These are phyloP conservation scores for Drosophila robusta DNA, from an alignment of 2,888 invertebrate genomes.

Conservation along the genomic window DNA sequence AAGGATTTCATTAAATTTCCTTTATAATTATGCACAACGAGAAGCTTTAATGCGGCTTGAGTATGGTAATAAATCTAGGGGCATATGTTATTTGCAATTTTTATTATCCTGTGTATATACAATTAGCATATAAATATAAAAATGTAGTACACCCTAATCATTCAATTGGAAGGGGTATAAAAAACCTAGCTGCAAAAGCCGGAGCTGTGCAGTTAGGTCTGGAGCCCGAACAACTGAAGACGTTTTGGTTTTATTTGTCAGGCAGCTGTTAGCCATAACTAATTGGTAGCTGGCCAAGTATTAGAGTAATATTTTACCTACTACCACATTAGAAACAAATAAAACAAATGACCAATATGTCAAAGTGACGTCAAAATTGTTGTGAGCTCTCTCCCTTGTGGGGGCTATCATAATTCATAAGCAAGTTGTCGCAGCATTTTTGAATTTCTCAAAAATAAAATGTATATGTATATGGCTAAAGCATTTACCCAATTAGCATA, in stretches of 20 bases:
- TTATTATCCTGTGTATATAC: background rate
- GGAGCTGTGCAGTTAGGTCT: too few species aligned
- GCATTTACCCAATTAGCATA: conserved; percentile 13
- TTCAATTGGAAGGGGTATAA: too few species aligned
- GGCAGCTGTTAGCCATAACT: conserved; percentile 44
- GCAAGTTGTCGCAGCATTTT: conserved; percentile 4
- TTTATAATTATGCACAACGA: too few species aligned
- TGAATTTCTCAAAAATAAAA: background rate
- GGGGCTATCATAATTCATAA: conserved; percentile 53
- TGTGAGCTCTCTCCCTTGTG: conserved; percentile 28
- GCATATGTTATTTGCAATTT: too few species aligned
- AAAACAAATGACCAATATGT: conserved; percentile 74
- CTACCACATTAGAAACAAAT: conserved; percentile 42
- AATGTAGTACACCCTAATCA: background rate
- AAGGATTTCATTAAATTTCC: too few species aligned
- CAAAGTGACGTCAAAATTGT: conserved; percentile 69
- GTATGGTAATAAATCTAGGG: too few species aligned
- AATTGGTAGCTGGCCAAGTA: conserved; percentile 33
- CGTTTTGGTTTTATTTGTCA: too few species aligned
- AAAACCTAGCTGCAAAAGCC: too few species aligned
- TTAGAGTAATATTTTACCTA: conserved; percentile 45
- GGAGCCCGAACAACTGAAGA: too few species aligned
- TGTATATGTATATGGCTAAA: background rate
- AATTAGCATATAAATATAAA: background rate
- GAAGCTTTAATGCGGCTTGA: too few species aligned